Evolutionary conservation across 1,140 invertebrate species (phyloP).

Genomic region (Drosophila busckii): DNA sequence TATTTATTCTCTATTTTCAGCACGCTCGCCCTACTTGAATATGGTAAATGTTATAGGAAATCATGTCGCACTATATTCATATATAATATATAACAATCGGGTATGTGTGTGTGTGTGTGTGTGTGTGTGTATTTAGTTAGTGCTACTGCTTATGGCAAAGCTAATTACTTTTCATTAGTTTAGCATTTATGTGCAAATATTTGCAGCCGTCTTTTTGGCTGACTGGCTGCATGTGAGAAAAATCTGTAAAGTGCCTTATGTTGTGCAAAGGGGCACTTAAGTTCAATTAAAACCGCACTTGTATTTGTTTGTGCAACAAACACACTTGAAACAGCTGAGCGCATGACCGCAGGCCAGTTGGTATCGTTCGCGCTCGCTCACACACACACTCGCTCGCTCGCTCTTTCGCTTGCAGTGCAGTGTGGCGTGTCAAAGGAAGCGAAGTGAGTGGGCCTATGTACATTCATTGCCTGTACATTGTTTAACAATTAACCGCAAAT

Average conservation of each 20-base stretch:
- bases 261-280: slow-evolving; percentile 49
- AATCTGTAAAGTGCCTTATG: slow-evolving; percentile 20
- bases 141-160: slow-evolving; percentile 38
- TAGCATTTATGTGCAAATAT: slow-evolving; percentile 40
- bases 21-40: too few species aligned
- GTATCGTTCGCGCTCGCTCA: too few species aligned
- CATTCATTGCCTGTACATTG: slow-evolving; percentile 49
- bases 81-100: too few species aligned
- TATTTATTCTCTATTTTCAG: too few species aligned
- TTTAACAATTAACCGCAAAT: slow-evolving; percentile 77
- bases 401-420: neutral
- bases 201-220: too few species aligned
- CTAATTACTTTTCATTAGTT: slow-evolving; percentile 57
- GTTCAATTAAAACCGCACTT: slow-evolving; percentile 74
- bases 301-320: slow-evolving; percentile 67
- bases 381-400: neutral
- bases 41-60: too few species aligned
- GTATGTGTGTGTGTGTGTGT: too few species aligned
- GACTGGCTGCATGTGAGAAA: too few species aligned
- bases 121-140: too few species aligned
- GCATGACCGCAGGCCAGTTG: slow-evolving; percentile 7
- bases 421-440: slow-evolving; percentile 21
- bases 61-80: too few species aligned
- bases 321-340: slow-evolving; percentile 49
- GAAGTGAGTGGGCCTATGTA: neutral